Evolutionary conservation across 2,113 vertebrate genomes (phyloP), one percentile per base, ranked within the genome.

Genomic region (Cyphomyrus plagiostoma): DNA sequence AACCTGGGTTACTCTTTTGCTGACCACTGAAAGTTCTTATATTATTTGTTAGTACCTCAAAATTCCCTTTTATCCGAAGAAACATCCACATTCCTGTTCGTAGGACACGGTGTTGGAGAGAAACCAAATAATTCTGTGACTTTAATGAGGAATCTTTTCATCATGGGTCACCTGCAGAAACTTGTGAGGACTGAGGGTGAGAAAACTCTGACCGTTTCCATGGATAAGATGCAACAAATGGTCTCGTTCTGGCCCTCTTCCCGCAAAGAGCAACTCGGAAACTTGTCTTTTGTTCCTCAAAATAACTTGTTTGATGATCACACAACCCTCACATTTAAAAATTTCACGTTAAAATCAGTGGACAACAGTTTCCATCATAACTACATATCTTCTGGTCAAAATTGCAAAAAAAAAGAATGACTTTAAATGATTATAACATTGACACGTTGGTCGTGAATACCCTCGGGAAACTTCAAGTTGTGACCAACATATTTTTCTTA

Each of bases 401-500:
- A 52, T 53, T 15, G 23, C 66, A 89, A 82, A 53, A 56, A 52
- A 53, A 53, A n/a, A 48, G 13, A 45, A 9, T 89, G 50, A 35
- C 88, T 80, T 35, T 85, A 56, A 84, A 49, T 89, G 88, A 58
- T 52, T 19, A 48, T 17, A 89, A 84, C 30, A 89, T 84, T 85
- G 35, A 62, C 77, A 45, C 45, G 4, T 89, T 48, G 52, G 17
- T 83, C 19, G 21, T 50, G 35, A 50, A 89, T 82, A 80, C 48
- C 30, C 30, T 53, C 39, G 50, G 74, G 74, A 53, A 82, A 30
- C 70, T 86, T 50, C 42, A 85, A 48, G 83, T 50, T 35, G 52
- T 56, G 74, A 89, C 74, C 26, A 83, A 83, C 7, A 89, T 89
- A 42, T 62, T 62, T 89, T 89, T 87, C 52, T 85, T 80, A 82